Percentiles rank a stretch among this genome's conserved stretches.
Evolutionary conservation across 2,113 vertebrate species (phyloP).

Genomic region (Anas platyrhynchos): DNA sequence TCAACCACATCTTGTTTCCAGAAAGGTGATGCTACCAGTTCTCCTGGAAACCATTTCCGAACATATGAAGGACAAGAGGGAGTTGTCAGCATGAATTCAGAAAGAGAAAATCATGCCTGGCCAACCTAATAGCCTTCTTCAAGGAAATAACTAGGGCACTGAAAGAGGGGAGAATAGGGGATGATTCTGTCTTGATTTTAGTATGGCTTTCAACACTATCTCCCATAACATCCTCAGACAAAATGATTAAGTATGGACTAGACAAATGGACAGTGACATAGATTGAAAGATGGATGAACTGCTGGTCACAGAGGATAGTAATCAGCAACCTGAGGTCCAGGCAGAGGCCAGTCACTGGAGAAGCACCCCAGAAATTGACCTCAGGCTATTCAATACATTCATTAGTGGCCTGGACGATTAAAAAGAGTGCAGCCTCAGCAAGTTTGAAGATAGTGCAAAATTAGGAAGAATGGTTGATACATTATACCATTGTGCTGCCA

Average conservation of each 20-base stretch:
- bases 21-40: not conserved
- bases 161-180: not conserved
- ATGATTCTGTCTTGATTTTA: not conserved
- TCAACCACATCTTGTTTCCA: not conserved
- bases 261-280: not conserved
- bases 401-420: not conserved
- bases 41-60: not conserved
- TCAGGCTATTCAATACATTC: not conserved
- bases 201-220: not conserved
- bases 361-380: not conserved
- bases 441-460: not conserved
- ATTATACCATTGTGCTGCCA: not conserved
- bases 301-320: not conserved
- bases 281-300: not conserved
- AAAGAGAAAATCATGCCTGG: not conserved
- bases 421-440: not conserved
- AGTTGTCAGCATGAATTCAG: not conserved
- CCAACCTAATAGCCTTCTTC: not conserved
- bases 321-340: not conserved
- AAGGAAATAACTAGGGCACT: not conserved
- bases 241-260: not conserved
- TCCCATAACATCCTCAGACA: not conserved
- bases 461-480: not conserved
- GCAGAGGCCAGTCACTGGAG: not conserved
- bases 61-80: not conserved